Conservation (phyloP, 2,113 vertebrate species). For the Lycocorax pyrrhopterus region DNA sequence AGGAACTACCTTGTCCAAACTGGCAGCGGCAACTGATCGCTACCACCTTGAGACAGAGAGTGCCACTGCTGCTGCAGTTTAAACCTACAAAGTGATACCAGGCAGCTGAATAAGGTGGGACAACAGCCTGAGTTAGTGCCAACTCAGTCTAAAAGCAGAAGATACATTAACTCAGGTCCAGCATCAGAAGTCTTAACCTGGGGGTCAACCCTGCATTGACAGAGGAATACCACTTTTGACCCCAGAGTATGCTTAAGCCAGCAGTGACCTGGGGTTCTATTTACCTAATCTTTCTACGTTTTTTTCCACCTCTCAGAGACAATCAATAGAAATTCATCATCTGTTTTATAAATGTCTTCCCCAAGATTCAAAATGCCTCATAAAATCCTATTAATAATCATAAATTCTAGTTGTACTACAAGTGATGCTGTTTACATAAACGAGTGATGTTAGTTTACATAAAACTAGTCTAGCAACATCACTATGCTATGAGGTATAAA, state of each 20-base stretch:
- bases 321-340: background rate
- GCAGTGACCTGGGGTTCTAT: background rate
- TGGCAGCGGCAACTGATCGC: background rate
- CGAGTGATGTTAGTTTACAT: background rate
- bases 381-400: background rate
- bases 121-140: background rate
- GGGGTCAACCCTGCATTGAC: background rate
- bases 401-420: background rate
- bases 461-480: background rate
- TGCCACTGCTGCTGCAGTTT: background rate
- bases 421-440: background rate
- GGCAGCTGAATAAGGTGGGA: background rate
- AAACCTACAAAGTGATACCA: background rate
- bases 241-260: background rate
- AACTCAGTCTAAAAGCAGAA: background rate
- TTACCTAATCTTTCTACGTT: background rate
- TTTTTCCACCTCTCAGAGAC: background rate
- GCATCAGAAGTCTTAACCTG: background rate
- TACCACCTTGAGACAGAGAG: background rate
- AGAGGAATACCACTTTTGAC: background rate
- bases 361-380: background rate
- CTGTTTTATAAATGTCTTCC: background rate
- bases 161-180: background rate
- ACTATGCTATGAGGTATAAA: background rate
- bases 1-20: constrained; percentile 25